A percentile compares a stretch with the other conserved stretches of the same genome.
phyloP scores from a whole-genome alignment of 1,140 invertebrate genomes.

The Capitella teleta region DNA sequence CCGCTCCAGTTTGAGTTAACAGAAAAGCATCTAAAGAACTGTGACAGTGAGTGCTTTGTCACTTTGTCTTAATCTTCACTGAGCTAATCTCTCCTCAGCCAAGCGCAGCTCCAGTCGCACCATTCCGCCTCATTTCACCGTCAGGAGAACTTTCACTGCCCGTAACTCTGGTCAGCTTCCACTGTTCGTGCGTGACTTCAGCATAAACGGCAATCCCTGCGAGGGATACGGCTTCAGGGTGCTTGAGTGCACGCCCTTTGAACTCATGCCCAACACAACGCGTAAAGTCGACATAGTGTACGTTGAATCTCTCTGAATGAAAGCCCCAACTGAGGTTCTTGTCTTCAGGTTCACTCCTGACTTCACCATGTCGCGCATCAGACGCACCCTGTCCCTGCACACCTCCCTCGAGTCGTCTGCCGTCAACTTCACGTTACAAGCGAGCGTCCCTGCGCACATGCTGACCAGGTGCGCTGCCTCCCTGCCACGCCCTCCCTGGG shows the following conservation, averaged over 20 bases:
- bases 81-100: no score
- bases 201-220: constrained; percentile 62
- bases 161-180: constrained; percentile 76
- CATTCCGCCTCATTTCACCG: constrained; percentile 57
- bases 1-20: constrained; percentile 59
- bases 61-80: no score
- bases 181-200: constrained; percentile 57
- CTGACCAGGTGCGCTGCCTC: constrained; percentile 61
- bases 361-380: constrained; percentile 71
- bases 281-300: constrained; percentile 72
- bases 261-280: constrained; percentile 68
- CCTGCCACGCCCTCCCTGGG: constrained; percentile 68
- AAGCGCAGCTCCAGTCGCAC: constrained; percentile 44
- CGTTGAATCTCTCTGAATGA: constrained; percentile 12
- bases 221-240: constrained; percentile 79
- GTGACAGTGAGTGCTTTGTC: constrained; percentile 50
- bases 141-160: constrained; percentile 74
- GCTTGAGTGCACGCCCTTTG: constrained; percentile 70
- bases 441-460: constrained; percentile 66
- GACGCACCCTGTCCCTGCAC: constrained; percentile 50
- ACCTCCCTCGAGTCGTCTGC: constrained; percentile 46
- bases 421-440: constrained; percentile 62
- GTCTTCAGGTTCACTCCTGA: constrained; percentile 69
- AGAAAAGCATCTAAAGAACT: constrained; percentile 71
- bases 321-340: background rate